Conservation (phyloP, 2,113 vertebrate genomes). For the Amblyornis subalaris region DNA sequence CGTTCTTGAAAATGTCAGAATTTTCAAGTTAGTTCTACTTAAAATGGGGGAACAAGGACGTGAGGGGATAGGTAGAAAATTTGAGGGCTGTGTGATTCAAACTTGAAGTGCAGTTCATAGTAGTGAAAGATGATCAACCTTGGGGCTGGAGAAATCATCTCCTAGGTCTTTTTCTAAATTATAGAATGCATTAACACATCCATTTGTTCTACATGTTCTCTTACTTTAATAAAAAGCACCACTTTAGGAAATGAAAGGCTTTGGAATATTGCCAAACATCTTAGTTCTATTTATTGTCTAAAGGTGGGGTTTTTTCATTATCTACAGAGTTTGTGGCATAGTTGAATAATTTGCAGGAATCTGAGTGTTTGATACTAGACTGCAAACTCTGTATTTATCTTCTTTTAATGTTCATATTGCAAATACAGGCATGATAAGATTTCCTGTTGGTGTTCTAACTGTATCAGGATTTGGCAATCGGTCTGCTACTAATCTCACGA, state of each 20-base stretch:
- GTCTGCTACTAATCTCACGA: background rate
- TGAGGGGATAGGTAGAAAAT: background rate
- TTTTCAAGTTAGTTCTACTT: constrained; percentile 42
- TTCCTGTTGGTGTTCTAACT: background rate
- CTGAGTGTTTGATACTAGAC: background rate
- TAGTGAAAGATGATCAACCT: constrained; percentile 6
- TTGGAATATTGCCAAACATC: constrained; percentile 3
- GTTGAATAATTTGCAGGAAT: constrained; percentile 25
- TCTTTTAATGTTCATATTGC: background rate
- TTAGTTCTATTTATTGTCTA: constrained; percentile 13
- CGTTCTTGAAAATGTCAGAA: constrained; percentile 27
- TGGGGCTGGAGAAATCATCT: background rate
- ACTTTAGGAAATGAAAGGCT: constrained; percentile 52
- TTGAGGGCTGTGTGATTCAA: background rate
- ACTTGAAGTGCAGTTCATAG: background rate
- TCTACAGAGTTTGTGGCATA: background rate
- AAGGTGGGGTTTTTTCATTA: background rate
- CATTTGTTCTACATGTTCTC: constrained; percentile 3
- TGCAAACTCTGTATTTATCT: background rate
- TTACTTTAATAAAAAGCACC: constrained; percentile 43
- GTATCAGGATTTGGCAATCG: background rate
- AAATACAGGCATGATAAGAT: background rate
- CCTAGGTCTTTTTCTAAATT: constrained; percentile 35
- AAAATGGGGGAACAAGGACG: background rate
- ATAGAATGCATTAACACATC: constrained; percentile 33